Conservation (phyloP, 1,140 invertebrate genomes). For the Nixonia krombeini region DNA sequence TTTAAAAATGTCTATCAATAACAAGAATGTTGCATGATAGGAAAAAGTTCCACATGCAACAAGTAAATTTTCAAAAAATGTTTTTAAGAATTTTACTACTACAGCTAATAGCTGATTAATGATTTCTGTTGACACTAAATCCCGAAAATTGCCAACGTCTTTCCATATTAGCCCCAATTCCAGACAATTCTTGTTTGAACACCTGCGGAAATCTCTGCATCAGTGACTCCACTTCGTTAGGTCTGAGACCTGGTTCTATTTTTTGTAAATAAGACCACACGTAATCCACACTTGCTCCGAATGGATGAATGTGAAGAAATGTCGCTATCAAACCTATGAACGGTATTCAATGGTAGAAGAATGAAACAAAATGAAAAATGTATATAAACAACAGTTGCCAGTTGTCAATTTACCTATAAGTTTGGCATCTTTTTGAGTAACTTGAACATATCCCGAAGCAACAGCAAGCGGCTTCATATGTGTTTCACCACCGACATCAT, state of each 20-base stretch:
- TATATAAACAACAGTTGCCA: slow-evolving; percentile 5
- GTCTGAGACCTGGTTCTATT: slow-evolving; percentile 77
- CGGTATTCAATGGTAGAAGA: slow-evolving; percentile 6
- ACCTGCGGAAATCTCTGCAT: slow-evolving; percentile 82
- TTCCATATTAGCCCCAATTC: slow-evolving; percentile 84
- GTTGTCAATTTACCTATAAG: slow-evolving; percentile 71
- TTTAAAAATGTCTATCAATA: no score
- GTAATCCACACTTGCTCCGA: slow-evolving; percentile 87
- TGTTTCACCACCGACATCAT: slow-evolving; percentile 71
- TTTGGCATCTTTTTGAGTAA: slow-evolving; percentile 75
- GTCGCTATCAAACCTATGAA: slow-evolving; percentile 81
- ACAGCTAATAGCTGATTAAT: slow-evolving; percentile 37
- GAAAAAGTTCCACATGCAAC: no score
- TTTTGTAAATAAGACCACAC: slow-evolving; percentile 88
- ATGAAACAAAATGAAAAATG: slow-evolving; percentile 15
- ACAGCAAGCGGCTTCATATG: slow-evolving; percentile 56
- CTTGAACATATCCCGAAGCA: slow-evolving; percentile 56
- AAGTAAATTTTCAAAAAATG: no score
- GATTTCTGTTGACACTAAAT: slow-evolving; percentile 68
- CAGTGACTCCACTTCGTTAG: slow-evolving; percentile 81
- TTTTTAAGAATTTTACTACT: no score
- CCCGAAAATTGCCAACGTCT: slow-evolving; percentile 84
- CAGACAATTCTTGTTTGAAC: slow-evolving; percentile 82
- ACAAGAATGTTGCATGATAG: no score
- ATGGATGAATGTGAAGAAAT: slow-evolving; percentile 90